Evolutionary conservation across 2,113 vertebrate genomes (phyloP).

Genomic region (Microtus pennsylvanicus): DNA sequence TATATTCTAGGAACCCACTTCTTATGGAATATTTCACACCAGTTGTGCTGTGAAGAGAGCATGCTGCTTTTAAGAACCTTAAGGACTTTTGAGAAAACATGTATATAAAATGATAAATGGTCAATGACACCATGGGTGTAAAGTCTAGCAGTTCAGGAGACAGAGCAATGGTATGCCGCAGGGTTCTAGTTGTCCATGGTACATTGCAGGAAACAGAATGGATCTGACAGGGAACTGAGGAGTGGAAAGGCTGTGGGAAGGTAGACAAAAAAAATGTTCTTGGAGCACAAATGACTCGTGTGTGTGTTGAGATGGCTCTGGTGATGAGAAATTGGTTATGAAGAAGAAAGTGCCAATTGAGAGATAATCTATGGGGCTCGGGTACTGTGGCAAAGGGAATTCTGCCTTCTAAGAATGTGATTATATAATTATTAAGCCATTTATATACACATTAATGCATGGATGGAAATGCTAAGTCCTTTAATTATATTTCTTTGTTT

Average conservation of each 20-base stretch:
- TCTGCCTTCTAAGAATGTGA: not conserved
- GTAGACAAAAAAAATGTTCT: not conserved
- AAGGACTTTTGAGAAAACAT: conserved; percentile 21
- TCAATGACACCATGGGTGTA: not conserved
- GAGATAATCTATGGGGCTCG: not conserved
- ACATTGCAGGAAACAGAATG: not conserved
- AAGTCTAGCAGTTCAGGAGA: not conserved
- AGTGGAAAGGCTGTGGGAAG: not conserved
- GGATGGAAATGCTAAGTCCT: not conserved
- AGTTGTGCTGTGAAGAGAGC: not conserved
- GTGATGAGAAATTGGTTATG: conserved; percentile 14
- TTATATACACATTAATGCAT: conserved; percentile 1
- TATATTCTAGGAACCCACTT: not conserved
- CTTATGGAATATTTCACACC: not conserved
- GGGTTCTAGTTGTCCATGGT: not conserved
- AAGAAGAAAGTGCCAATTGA: not conserved
- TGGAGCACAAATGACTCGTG: not conserved
- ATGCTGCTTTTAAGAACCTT: not conserved
- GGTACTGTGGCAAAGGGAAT: not conserved
- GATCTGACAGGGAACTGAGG: not conserved
- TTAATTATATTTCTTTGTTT: conserved; percentile 29
- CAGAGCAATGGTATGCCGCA: not conserved
- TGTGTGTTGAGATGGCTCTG: not conserved
- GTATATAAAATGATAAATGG: not conserved
- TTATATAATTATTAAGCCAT: conserved; percentile 6